These are phyloP conservation scores for Thera obeliscata DNA, from an alignment of 2,888 invertebrate genomes.

Conservation along the genomic window DNA sequence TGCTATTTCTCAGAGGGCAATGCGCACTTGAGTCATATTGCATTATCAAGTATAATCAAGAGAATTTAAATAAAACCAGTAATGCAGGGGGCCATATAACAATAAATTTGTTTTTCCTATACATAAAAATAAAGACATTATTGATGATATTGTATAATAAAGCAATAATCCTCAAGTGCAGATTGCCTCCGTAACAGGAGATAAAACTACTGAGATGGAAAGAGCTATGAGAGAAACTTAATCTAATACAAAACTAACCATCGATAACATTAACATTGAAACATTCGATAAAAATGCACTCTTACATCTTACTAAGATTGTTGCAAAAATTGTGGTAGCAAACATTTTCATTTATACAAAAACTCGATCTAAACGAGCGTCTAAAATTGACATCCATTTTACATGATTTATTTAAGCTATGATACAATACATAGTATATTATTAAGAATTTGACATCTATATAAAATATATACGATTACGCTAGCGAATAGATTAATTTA, in stretches of 20 bases:
- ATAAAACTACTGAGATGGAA: constrained; percentile 29
- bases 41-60: too few relatives aligned
- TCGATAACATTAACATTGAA: constrained; percentile 60
- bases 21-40: constrained; percentile 8
- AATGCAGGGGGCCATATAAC: too few relatives aligned
- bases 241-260: constrained; percentile 60
- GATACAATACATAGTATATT: constrained; percentile 65
- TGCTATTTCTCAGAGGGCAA: constrained; percentile 27
- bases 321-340: constrained; percentile 81
- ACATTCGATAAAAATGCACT: constrained; percentile 71
- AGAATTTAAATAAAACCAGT: too few relatives aligned
- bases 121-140: too few relatives aligned
- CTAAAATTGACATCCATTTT: constrained; percentile 83
- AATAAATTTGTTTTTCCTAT: too few relatives aligned
- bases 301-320: constrained; percentile 63
- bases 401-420: constrained; percentile 78
- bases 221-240: constrained; percentile 47
- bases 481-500: constrained; percentile 43
- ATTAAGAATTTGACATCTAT: constrained; percentile 79
- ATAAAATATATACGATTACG: constrained; percentile 72
- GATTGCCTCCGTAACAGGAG: constrained; percentile 12
- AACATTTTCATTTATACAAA: constrained; percentile 68
- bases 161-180: background rate
- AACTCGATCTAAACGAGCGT: constrained; percentile 66
- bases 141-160: background rate